Conservation (phyloP, 2,113 vertebrate genomes). For the Calidris pugnax region DNA sequence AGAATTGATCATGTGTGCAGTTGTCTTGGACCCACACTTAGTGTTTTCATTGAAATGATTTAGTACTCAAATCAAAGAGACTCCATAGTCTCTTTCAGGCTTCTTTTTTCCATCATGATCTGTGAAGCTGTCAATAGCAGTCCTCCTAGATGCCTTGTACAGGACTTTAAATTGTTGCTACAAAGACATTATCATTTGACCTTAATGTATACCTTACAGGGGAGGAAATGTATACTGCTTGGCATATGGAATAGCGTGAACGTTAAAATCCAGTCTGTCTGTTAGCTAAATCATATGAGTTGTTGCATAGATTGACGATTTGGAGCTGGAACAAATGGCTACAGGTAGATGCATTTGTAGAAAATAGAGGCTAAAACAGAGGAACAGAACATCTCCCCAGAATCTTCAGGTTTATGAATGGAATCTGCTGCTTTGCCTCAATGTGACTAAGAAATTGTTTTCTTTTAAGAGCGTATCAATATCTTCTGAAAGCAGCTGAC, state of each 20-base stretch:
- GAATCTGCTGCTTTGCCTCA: neutral
- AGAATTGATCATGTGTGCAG: neutral
- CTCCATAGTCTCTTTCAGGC: neutral
- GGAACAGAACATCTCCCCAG: neutral
- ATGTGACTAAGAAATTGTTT: slow-evolving; percentile 31
- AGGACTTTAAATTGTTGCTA: neutral
- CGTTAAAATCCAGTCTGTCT: neutral
- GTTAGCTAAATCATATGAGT: neutral
- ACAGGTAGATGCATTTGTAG: neutral
- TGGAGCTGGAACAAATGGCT: neutral
- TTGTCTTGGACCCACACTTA: neutral
- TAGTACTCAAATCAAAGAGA: neutral
- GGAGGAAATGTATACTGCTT: neutral
- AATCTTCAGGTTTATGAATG: neutral
- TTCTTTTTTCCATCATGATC: accelerated
- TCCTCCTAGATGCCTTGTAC: neutral
- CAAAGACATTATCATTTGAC: neutral
- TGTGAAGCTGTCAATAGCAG: neutral
- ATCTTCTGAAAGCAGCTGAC: slow-evolving; percentile 87
- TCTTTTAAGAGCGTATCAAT: slow-evolving; percentile 86
- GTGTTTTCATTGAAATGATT: neutral
- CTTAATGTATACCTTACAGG: neutral
- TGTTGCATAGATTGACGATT: neutral
- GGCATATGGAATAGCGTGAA: neutral
- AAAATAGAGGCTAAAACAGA: neutral